phyloP scores from a whole-genome alignment of 2,113 vertebrate species.

The Syngnathus scovelli region DNA sequence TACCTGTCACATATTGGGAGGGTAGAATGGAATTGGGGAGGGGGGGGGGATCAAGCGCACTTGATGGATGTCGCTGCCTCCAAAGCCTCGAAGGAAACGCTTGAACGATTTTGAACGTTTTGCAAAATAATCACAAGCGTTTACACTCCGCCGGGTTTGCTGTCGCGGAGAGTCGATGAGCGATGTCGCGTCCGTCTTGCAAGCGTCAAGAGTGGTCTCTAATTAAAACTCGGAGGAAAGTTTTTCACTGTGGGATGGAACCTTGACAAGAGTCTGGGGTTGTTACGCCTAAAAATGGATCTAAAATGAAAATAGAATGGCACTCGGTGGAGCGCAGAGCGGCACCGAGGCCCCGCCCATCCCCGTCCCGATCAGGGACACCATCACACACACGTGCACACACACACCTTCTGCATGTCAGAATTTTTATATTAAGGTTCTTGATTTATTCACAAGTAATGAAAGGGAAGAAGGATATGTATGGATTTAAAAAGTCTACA shows the following conservation, averaged over 20 bases:
- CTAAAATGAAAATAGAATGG: not conserved
- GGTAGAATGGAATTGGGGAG: not conserved
- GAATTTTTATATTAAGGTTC: not conserved
- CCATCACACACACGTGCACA: no score
- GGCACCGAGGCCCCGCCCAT: not conserved
- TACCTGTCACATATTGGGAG: conserved; percentile 39
- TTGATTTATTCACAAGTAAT: not conserved
- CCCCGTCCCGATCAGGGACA: no score
- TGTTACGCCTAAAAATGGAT: conserved; percentile 7
- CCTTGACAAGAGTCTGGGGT: conserved; percentile 19
- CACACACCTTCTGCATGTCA: not conserved
- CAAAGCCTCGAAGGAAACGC: conserved; percentile 26
- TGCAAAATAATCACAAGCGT: conserved; percentile 5
- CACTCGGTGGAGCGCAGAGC: not conserved
- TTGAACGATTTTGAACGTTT: conserved; percentile 38
- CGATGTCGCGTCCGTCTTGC: not conserved
- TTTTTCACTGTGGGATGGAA: conserved; percentile 6
- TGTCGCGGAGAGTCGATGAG: not conserved
- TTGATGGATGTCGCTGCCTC: conserved; percentile 44
- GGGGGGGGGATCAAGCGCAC: conserved; percentile 26
- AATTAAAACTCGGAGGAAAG: conserved; percentile 47
- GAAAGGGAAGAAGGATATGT: no score
- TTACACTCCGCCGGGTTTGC: not conserved
- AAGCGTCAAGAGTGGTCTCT: conserved; percentile 23
- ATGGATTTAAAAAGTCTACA: no score